A percentile compares a stretch with the other conserved stretches of the same genome.
phyloP scores from a whole-genome alignment of 1,140 invertebrate genomes.

The Araneus ventricosus region DNA sequence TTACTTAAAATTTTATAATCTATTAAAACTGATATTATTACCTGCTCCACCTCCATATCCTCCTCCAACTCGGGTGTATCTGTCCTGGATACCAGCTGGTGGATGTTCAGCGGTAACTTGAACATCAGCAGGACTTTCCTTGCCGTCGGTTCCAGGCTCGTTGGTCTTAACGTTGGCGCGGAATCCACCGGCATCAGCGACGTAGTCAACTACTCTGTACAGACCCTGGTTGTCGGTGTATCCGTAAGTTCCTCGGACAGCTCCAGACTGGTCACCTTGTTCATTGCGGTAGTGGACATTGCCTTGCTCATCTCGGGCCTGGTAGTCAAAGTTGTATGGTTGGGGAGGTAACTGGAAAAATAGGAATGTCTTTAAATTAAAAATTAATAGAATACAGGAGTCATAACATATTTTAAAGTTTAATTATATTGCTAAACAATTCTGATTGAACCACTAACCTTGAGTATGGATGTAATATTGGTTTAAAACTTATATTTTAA shows the following conservation, averaged over 20 bases:
- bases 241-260: constrained; percentile 92
- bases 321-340: constrained; percentile 72
- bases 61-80: constrained; percentile 56
- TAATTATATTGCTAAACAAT: no score
- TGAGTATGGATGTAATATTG: no score
- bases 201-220: constrained; percentile 86
- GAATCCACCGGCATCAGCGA: constrained; percentile 71
- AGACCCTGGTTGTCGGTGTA: constrained; percentile 89
- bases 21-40: background rate
- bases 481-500: no score
- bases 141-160: constrained; percentile 71
- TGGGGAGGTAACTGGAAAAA: constrained; percentile 45
- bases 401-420: no score
- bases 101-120: constrained; percentile 65
- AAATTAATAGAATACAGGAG: background rate
- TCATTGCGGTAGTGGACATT: constrained; percentile 80
- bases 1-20: no score
- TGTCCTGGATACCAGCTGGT: constrained; percentile 63
- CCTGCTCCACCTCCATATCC: constrained; percentile 55
- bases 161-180: constrained; percentile 70
- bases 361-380: background rate
- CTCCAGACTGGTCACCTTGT: constrained; percentile 88
- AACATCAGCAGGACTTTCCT: constrained; percentile 80
- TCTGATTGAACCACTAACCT: no score
- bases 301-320: constrained; percentile 61